These are phyloP conservation scores for Coelinius sp. DNA, from an alignment of 2,888 invertebrate genomes.

Conservation along the genomic window DNA sequence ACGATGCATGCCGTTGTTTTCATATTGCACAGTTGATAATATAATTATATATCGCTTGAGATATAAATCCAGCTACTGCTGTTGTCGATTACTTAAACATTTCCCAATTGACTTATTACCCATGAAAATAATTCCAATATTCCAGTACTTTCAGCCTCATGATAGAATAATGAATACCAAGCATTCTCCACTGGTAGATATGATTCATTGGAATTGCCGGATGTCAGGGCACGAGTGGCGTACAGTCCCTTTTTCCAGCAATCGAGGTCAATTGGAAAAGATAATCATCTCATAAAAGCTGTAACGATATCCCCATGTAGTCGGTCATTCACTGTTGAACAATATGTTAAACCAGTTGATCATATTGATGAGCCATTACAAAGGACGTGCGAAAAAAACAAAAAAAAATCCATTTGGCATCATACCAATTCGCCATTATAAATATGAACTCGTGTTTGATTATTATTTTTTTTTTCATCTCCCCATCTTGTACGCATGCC, in stretches of 20 bases:
- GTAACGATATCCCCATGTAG: conserved; percentile 2
- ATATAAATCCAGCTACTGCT: conserved; percentile 8
- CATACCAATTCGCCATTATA: background rate
- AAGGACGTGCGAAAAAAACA: too few relatives aligned
- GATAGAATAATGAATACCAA: conserved; percentile 16
- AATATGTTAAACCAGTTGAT: background rate
- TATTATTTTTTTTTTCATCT: background rate
- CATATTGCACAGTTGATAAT: conserved; percentile 15
- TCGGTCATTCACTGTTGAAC: background rate
- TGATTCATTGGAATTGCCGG: conserved; percentile 25
- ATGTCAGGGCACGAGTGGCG: conserved; percentile 12
- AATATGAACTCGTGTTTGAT: background rate
- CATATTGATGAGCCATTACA: background rate
- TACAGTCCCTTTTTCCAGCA: conserved; percentile 20
- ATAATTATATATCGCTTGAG: conserved; percentile 3
- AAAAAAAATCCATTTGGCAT: background rate
- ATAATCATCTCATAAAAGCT: conserved; percentile 33
- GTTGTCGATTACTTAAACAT: conserved; percentile 20
- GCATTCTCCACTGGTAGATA: background rate
- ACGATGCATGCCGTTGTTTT: too few relatives aligned
- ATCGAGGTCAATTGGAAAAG: conserved; percentile 36
- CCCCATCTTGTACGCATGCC: background rate
- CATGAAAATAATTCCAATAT: background rate
- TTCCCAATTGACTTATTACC: conserved; percentile 12
- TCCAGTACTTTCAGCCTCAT: background rate